Percentiles rank a stretch among this genome's conserved stretches.
phyloP scores from a whole-genome alignment of 2,113 vertebrate genomes.

The Eupsittula cactorum region DNA sequence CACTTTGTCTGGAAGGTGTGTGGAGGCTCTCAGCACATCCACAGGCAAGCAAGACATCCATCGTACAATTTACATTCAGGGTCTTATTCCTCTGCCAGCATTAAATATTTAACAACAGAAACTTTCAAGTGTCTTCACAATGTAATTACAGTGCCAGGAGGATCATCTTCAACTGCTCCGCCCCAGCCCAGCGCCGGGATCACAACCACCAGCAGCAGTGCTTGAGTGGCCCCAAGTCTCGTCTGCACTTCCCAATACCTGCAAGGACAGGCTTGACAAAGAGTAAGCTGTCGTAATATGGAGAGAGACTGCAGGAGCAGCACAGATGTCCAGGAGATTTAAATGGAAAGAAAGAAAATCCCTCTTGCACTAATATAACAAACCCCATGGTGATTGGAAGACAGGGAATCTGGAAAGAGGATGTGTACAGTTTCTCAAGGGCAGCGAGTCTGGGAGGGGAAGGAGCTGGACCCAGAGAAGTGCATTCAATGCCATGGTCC shows the following conservation, averaged over 20 bases:
- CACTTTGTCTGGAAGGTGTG: neutral
- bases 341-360: neutral
- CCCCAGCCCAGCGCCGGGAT: fast-evolving
- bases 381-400: neutral
- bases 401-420: neutral
- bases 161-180: neutral
- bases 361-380: neutral
- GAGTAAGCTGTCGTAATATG: neutral
- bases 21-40: neutral
- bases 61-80: conserved; percentile 16
- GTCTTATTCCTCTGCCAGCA: neutral
- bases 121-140: conserved; percentile 2
- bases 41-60: neutral
- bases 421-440: neutral
- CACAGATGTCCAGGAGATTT: neutral
- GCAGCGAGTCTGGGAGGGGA: neutral
- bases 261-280: neutral
- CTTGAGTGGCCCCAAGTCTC: neutral
- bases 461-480: neutral
- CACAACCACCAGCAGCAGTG: neutral
- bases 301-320: neutral
- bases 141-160: neutral
- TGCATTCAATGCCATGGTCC: neutral
- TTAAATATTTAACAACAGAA: conserved; percentile 52
- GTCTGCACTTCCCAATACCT: neutral